Conservation (phyloP, 2,888 invertebrate genomes). For the Cheilosia grossa region DNA sequence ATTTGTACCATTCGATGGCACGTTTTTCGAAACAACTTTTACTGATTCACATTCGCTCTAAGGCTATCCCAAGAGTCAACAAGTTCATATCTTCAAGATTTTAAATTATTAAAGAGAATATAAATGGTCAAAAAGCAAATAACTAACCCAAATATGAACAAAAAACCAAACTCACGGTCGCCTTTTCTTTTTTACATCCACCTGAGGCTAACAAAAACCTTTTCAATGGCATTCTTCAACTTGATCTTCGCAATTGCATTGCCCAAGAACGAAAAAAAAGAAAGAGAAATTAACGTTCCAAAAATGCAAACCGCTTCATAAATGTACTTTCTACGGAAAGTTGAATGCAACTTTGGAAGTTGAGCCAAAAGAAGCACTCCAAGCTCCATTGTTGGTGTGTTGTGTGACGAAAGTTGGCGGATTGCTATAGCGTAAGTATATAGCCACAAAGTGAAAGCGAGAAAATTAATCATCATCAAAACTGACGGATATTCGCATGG, state of each 20-base stretch:
- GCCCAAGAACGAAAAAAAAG: slow-evolving; percentile 20
- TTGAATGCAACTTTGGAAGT: slow-evolving; percentile 68
- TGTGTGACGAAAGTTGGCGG: slow-evolving; percentile 66
- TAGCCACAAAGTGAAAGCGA: slow-evolving; percentile 69
- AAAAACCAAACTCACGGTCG: too few species aligned
- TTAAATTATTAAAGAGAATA: too few species aligned
- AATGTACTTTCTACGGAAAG: slow-evolving; percentile 72
- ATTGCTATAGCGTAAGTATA: slow-evolving; percentile 38
- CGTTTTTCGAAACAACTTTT: too few species aligned
- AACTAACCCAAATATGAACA: too few species aligned
- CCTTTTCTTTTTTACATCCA: too few species aligned
- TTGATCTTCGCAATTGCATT: slow-evolving; percentile 44
- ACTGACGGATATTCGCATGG: slow-evolving; percentile 20
- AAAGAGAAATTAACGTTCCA: slow-evolving; percentile 68
- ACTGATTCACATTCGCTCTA: too few species aligned
- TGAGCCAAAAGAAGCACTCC: slow-evolving; percentile 59
- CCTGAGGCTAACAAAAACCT: background rate
- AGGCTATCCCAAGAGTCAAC: too few species aligned
- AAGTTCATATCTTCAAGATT: too few species aligned
- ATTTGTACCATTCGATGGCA: too few species aligned
- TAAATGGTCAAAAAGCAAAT: too few species aligned
- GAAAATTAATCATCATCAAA: slow-evolving; percentile 49
- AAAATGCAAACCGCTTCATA: slow-evolving; percentile 60
- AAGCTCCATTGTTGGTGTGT: slow-evolving; percentile 30
- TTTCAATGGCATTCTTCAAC: slow-evolving; percentile 13